A percentile compares a stretch with the other conserved stretches of the same genome.
Evolutionary conservation across 1,140 invertebrate genomes (phyloP).

Genomic region (Chrysopa pallens): DNA sequence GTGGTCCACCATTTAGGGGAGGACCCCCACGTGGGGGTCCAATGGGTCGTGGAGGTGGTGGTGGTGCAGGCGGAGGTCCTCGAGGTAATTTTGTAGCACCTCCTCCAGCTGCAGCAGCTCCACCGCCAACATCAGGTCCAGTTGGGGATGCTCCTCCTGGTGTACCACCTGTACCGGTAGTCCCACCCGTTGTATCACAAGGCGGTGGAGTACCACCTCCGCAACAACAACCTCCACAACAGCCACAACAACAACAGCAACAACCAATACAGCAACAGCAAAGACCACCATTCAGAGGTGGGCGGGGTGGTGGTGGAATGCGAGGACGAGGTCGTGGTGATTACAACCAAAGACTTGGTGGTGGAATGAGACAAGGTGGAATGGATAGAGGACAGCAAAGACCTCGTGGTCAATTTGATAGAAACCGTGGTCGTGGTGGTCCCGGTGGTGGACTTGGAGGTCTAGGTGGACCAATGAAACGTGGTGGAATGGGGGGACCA

Average conservation of each 20-base stretch:
- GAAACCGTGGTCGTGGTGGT: slow-evolving; percentile 5
- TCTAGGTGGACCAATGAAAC: slow-evolving; percentile 2
- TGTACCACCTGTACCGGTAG: no score
- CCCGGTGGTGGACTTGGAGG: slow-evolving; percentile 3
- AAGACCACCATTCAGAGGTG: neutral
- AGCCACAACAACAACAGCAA: neutral
- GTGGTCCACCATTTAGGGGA: slow-evolving; percentile 3
- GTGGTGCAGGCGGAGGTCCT: slow-evolving; percentile 4
- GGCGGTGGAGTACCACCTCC: neutral
- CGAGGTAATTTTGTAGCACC: slow-evolving; percentile 2
- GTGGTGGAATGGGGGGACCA: neutral
- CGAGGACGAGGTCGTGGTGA: slow-evolving; percentile 1
- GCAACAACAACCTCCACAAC: neutral
- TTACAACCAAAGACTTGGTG: neutral
- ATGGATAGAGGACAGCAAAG: slow-evolving; percentile 2
- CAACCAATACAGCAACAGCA: neutral
- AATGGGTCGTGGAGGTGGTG: slow-evolving; percentile 9
- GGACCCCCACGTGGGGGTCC: neutral
- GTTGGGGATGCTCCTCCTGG: neutral
- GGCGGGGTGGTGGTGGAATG: neutral
- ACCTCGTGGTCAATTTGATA: slow-evolving; percentile 5
- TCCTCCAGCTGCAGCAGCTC: neutral
- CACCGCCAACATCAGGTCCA: neutral
- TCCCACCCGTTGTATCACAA: neutral
- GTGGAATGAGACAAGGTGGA: slow-evolving; percentile 3